Percentiles rank a stretch among this genome's conserved stretches.
Conservation (phyloP, 2,888 invertebrate species). For the Heteropelma amictum region DNA sequence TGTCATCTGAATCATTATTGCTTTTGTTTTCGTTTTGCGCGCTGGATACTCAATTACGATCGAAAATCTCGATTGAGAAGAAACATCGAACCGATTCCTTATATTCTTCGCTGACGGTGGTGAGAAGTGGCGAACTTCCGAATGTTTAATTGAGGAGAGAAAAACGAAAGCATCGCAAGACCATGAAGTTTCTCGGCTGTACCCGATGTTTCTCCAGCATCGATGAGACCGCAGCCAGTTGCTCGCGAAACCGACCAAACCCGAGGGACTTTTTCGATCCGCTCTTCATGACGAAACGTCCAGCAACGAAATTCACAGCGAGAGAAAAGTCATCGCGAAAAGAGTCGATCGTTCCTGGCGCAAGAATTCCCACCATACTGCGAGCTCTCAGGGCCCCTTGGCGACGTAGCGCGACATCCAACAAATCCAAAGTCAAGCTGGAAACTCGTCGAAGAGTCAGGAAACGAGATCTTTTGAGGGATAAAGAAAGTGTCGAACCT, state of each 20-base stretch:
- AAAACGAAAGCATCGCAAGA: not conserved
- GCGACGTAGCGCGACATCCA: slow-evolving; percentile 22
- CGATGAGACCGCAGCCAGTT: slow-evolving; percentile 50
- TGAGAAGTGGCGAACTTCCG: not conserved
- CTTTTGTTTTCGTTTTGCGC: too few species aligned
- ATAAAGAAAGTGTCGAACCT: slow-evolving; percentile 9
- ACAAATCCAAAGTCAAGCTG: slow-evolving; percentile 39
- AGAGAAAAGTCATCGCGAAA: slow-evolving; percentile 48
- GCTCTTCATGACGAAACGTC: slow-evolving; percentile 68
- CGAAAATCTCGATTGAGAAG: too few species aligned
- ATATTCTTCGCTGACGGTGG: not conserved
- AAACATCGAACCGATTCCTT: too few species aligned
- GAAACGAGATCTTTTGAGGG: slow-evolving; percentile 56
- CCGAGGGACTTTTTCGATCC: slow-evolving; percentile 64
- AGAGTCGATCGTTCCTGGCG: slow-evolving; percentile 20
- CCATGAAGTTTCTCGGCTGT: slow-evolving; percentile 67
- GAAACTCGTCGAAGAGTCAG: slow-evolving; percentile 57
- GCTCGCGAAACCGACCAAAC: slow-evolving; percentile 45
- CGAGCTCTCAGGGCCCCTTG: slow-evolving; percentile 41
- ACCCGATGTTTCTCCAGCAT: slow-evolving; percentile 65
- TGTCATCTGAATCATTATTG: not conserved
- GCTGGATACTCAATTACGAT: too few species aligned
- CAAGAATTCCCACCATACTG: slow-evolving; percentile 26
- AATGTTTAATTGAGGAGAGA: slow-evolving; percentile 59
- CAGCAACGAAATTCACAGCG: slow-evolving; percentile 51